Evolutionary conservation across 2,888 invertebrate genomes (phyloP).

Genomic region (Priocnemis perturbator): DNA sequence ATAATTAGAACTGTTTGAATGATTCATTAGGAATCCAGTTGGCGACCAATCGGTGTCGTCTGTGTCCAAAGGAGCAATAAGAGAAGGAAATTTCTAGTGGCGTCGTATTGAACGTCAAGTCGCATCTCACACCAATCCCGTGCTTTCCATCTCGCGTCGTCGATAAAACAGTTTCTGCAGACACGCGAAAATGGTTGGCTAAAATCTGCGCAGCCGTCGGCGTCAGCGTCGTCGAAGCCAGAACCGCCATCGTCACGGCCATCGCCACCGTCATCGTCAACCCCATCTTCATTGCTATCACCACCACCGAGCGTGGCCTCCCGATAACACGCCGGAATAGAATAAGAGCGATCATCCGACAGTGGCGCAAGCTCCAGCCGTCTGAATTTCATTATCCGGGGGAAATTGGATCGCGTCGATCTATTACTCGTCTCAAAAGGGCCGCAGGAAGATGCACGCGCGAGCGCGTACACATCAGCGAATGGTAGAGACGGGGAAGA

Average conservation of each 20-base stretch:
- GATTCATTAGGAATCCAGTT: too few species aligned
- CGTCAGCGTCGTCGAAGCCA: too few species aligned
- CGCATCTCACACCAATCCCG: not conserved
- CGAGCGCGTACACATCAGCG: constrained; percentile 5
- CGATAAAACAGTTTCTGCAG: constrained; percentile 7
- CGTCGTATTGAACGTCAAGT: too few species aligned
- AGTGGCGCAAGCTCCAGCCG: constrained; percentile 37
- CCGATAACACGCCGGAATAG: constrained; percentile 32
- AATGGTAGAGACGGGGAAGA: not conserved
- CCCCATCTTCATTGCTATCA: too few species aligned
- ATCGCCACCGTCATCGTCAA: too few species aligned
- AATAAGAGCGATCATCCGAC: constrained; percentile 46
- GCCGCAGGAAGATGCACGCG: constrained; percentile 26
- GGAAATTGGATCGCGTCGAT: constrained; percentile 65
- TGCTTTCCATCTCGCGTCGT: not conserved
- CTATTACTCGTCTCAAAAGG: constrained; percentile 59
- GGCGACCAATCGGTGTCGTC: too few species aligned
- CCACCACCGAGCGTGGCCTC: constrained; percentile 8
- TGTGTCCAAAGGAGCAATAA: too few species aligned
- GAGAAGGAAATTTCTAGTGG: too few species aligned
- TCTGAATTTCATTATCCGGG: constrained; percentile 62
- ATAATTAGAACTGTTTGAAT: too few species aligned
- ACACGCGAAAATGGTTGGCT: not conserved
- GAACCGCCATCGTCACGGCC: too few species aligned
- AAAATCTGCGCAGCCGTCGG: not conserved